phyloP scores from a whole-genome alignment of 2,888 invertebrate genomes.

The Frankliniella intonsa region DNA sequence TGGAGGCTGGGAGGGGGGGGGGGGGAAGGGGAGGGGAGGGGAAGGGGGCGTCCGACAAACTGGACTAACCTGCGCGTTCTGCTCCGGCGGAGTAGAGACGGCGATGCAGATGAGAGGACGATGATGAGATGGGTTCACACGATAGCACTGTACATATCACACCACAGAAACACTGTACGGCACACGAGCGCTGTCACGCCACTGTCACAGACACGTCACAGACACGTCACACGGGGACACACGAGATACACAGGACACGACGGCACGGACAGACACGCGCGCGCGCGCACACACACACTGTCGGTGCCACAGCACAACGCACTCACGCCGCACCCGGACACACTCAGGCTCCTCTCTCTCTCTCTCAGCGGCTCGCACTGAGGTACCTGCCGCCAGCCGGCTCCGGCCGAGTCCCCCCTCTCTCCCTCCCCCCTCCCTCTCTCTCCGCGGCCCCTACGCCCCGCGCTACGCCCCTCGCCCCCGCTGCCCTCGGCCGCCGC shows the following conservation, averaged over 20 bases:
- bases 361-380: conserved; percentile 17
- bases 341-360: conserved; percentile 3
- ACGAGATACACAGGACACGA: no score
- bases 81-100: not conserved
- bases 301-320: not conserved
- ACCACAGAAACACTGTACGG: not conserved
- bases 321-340: not conserved
- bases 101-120: not conserved
- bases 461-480: not conserved
- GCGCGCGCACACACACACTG: conserved; percentile 11
- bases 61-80: conserved; percentile 10
- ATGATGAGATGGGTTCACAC: conserved; percentile 16
- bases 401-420: not conserved
- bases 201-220: not conserved
- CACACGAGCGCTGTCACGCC: not conserved
- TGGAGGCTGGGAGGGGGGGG: not conserved
- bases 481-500: not conserved
- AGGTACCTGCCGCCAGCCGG: conserved; percentile 15
- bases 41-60: not conserved
- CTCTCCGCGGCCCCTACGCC: not conserved
- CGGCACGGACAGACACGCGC: not conserved
- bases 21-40: not conserved
- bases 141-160: conserved; percentile 11
- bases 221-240: conserved; percentile 10
- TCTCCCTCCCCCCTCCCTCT: not conserved